Evolutionary conservation across 2,797 vertebrate genomes (phyloP), one percentile per base, ranked within the genome.

Genomic region (Acestrorhynchus altus): DNA sequence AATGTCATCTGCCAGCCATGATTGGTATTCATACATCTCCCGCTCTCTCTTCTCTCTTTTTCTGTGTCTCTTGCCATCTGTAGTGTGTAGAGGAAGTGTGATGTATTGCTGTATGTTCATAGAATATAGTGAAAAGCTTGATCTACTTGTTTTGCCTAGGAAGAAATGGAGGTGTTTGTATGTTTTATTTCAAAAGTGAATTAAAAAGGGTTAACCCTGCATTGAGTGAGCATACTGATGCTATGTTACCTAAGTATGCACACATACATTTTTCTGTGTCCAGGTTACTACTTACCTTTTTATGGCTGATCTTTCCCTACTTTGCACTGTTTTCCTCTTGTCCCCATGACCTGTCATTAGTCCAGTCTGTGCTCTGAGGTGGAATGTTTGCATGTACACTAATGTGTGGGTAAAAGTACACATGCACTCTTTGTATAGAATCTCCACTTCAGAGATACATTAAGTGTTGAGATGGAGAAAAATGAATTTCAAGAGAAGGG

Each of bases 251-350:
- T n/a, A 59, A 22, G 56, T 56, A 49, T 8, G 26, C 35, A 8
- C 61, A 9, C 66, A 49, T 59, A 61, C 68, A 51, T 26, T 22
- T 63, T 74, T 69, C 42, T 63, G 46, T 73, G 74, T 28, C 70
- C 54, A 68, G 47, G 46, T 20, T 42, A 81, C 46, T 74, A 81
- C 79, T 72, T 82, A 77, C n/a, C n/a, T n/a, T n/a, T 76, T 79
- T 76, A 75, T 82, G 64, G 76, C 56, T 76, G 67, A 79, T 66
- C 76, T 63, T 64, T 77, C 20, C 54, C 46, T 51, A 57, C 71
- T 72, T 52, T 67, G 60, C 54, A 54, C 40, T 83, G 61, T 79
- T 76, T 79, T 35, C 49, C 40, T 57, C 24, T 40, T 76, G 73
- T 73, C 80, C 80, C 35, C 42, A 18, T 80, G 64, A 61, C 46